Evolutionary conservation across 2,113 vertebrate genomes (phyloP).

Genomic region (Cryptomyrus ogoouensis): DNA sequence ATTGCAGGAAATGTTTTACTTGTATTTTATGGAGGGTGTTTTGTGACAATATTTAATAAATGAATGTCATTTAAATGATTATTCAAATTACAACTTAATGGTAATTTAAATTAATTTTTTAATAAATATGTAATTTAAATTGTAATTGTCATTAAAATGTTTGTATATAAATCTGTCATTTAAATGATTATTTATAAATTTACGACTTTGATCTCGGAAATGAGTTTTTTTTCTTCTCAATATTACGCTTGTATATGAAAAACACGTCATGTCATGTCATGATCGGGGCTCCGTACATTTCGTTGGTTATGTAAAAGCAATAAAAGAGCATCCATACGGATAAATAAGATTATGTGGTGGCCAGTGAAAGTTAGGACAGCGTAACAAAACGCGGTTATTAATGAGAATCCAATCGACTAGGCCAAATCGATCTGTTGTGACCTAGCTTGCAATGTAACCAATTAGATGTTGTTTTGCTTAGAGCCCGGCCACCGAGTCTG

Average conservation of each 20-base stretch:
- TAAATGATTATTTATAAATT: too few species aligned
- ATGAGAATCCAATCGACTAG: not conserved
- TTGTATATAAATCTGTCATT: not conserved
- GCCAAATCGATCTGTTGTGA: not conserved
- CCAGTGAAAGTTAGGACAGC: too few species aligned
- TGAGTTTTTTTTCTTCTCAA: too few species aligned
- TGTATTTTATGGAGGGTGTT: not conserved
- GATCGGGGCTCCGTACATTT: too few species aligned
- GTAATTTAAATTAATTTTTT: not conserved
- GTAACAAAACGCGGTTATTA: not conserved
- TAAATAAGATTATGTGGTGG: too few species aligned
- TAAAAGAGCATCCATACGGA: too few species aligned
- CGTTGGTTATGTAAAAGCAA: too few species aligned
- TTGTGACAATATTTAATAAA: not conserved
- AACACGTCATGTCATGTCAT: too few species aligned
- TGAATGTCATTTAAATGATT: not conserved
- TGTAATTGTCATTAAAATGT: not conserved
- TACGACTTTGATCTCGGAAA: too few species aligned
- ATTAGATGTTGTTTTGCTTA: not conserved
- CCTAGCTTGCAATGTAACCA: not conserved
- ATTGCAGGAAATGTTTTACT: not conserved
- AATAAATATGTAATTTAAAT: not conserved
- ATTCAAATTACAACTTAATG: not conserved
- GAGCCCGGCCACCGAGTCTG: not conserved
- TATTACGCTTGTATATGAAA: too few species aligned